phyloP scores from a whole-genome alignment of 2,888 invertebrate genomes.

The Mesochorus sp. region DNA sequence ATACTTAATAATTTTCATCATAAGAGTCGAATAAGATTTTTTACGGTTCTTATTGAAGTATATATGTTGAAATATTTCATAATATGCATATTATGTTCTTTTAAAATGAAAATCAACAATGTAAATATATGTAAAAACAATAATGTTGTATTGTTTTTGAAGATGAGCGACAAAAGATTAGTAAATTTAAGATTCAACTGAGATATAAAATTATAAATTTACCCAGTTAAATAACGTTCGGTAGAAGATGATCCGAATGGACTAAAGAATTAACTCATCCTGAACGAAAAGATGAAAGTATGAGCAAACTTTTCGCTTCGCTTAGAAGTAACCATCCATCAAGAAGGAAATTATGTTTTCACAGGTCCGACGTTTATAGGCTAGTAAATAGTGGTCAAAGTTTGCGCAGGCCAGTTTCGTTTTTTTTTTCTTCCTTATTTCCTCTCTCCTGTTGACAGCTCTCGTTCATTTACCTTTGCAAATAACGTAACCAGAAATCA shows the following conservation, averaged over 20 bases:
- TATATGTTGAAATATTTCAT: too few relatives aligned
- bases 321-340: conserved; percentile 59
- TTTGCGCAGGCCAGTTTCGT: conserved; percentile 51
- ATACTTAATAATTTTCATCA: not conserved
- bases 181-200: too few relatives aligned
- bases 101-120: too few relatives aligned
- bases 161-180: too few relatives aligned
- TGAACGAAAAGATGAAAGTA: conserved; percentile 21
- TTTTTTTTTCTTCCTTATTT: conserved; percentile 30
- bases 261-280: not conserved
- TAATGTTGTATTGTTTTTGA: too few relatives aligned
- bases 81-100: too few relatives aligned
- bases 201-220: not conserved
- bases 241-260: not conserved
- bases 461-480: conserved; percentile 46
- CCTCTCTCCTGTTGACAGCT: not conserved
- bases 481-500: conserved; percentile 36
- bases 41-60: too few relatives aligned
- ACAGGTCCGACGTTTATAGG: conserved; percentile 52
- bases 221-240: not conserved
- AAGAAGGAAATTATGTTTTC: conserved; percentile 57
- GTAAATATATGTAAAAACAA: too few relatives aligned
- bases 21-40: not conserved
- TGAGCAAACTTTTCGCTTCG: conserved; percentile 35
- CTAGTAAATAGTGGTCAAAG: conserved; percentile 54